phyloP scores from a whole-genome alignment of 1,140 invertebrate genomes.

The Druon quercuslanigerum region DNA sequence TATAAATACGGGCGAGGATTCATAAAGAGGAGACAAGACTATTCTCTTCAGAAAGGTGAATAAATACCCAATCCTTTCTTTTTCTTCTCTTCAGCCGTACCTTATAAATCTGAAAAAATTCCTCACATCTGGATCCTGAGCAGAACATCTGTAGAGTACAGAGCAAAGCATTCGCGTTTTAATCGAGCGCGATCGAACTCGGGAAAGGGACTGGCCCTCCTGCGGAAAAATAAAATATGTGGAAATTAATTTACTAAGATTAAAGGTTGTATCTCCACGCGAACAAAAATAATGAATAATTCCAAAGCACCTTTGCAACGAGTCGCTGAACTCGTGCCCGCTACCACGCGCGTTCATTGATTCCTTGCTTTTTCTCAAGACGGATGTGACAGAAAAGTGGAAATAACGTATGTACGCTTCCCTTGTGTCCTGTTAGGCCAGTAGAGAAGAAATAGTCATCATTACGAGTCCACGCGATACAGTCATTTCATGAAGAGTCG shows the following conservation, averaged over 20 bases:
- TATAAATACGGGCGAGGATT: constrained; percentile 9
- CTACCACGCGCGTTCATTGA: constrained; percentile 5
- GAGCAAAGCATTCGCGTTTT: neutral
- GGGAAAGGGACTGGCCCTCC: neutral
- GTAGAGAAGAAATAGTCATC: constrained; percentile 18
- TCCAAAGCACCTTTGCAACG: neutral
- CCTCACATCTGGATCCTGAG: neutral
- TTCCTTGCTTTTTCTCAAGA: neutral
- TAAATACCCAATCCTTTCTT: neutral
- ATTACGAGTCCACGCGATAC: constrained; percentile 6
- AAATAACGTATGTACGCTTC: constrained; percentile 17
- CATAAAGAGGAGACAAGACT: neutral
- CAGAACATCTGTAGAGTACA: neutral
- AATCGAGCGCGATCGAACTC: neutral
- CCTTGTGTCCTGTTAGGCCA: neutral
- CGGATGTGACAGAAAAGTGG: constrained; percentile 9
- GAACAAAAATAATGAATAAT: constrained; percentile 12
- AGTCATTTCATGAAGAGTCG: neutral
- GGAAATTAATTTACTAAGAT: constrained; percentile 12
- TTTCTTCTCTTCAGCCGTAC: too few species aligned
- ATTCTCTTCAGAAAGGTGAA: neutral
- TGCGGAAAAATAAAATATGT: neutral
- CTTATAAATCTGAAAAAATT: neutral
- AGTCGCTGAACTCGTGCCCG: constrained; percentile 14
- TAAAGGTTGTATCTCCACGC: neutral